Conservation (phyloP, 2,888 invertebrate species). For the Tipula vernalis region DNA sequence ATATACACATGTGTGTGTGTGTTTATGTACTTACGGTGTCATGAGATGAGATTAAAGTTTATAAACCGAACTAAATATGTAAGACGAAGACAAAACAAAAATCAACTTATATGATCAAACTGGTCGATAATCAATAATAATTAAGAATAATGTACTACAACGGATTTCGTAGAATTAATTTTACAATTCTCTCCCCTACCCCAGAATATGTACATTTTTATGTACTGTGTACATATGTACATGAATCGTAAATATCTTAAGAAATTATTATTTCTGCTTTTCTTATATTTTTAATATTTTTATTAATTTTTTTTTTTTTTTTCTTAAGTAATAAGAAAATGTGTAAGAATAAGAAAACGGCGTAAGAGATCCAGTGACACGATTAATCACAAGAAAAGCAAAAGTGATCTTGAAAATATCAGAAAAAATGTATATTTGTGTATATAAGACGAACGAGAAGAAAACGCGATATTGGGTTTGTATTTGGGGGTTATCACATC, state of each 20-base stretch:
- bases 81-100: neutral
- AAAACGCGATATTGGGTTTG: neutral
- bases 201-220: neutral
- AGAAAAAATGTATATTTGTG: neutral
- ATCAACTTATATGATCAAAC: neutral
- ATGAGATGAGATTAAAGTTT: neutral
- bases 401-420: constrained; percentile 17
- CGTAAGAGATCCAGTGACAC: neutral
- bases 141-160: neutral
- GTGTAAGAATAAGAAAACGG: neutral
- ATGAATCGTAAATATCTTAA: neutral
- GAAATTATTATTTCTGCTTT: neutral
- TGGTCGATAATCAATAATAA: neutral
- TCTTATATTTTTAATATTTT: neutral
- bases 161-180: neutral
- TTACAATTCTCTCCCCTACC: neutral
- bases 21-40: neutral
- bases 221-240: neutral
- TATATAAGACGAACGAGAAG: neutral
- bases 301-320: neutral
- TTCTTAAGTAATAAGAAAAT: neutral
- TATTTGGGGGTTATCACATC: neutral
- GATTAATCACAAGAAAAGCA: constrained; percentile 11
- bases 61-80: neutral
- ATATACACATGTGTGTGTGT: neutral